Base-by-base conservation (phyloP, 2,797 vertebrate species). In the Octomys mimax region DNA sequence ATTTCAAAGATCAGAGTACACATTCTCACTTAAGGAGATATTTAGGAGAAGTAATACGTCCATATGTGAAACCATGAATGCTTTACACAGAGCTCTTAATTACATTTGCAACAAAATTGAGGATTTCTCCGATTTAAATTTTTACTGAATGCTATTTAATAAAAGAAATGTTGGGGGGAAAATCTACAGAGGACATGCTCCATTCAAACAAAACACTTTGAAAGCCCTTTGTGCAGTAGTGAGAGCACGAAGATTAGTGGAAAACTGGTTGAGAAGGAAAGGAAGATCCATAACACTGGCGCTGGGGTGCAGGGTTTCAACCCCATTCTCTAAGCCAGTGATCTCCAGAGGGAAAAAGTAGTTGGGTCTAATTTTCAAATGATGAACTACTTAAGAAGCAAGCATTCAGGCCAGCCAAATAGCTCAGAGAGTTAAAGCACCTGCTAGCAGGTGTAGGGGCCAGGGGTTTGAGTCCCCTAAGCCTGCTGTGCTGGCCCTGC, bases 91-190 rank as follows among this genome's bases (percentile, higher is more conserved):
- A 85, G 12, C 28, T 89, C 54, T 62, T 10, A 92, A n/a, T 70
- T 77, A 84, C n/a, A 87, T 80, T 75, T 84, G 3, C 33, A 71
- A 39, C 28, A 66, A 22, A 90, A 62, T 39, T 81, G 11, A 77
- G 85, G 28, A 84, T n/a, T 42, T 71, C 62, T 87, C 71, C 22
- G 89, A 73, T 31, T 66, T 77, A 46, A 59, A 71, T 81, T 57
- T 80, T 85, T 54, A 68, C 54, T 59, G 59, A 95, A 81, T 22
- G 14, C 49, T 1, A 95, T 62, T 46, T 89, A 87, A 46, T 52
- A 75, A 3, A 26, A 81, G 77, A 92, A 92, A 66, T 90, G 0
- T 82, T 78, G 4, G 24, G 8, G 26, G 11, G 26, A 26, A 52
- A 42, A 57, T 6, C 28, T n/a, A 71, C 24, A 70, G 52, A 46